phyloP scores from a whole-genome alignment of 2,113 vertebrate genomes.

The Poeciliopsis occidentalis region DNA sequence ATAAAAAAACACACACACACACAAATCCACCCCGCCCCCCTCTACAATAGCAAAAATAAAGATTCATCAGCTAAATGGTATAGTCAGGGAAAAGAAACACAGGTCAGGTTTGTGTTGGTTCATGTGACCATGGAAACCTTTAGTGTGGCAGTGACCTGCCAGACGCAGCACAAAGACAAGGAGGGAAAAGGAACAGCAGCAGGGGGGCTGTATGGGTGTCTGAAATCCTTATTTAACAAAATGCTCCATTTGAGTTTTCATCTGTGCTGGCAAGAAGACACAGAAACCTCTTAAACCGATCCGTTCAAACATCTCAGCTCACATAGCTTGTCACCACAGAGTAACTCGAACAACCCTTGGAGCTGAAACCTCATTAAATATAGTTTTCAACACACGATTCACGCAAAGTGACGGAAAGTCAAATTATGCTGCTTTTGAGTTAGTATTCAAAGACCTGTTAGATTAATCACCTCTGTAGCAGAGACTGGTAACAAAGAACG shows the following conservation, averaged over 20 bases:
- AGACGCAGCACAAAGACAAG: slow-evolving; percentile 44
- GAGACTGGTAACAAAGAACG: slow-evolving; percentile 10
- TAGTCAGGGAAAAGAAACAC: slow-evolving; percentile 31
- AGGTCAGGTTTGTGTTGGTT: slow-evolving; percentile 60
- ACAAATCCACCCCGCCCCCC: slow-evolving; percentile 10
- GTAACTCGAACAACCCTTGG: slow-evolving; percentile 14
- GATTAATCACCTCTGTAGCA: slow-evolving; percentile 49
- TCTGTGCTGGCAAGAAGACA: slow-evolving; percentile 48
- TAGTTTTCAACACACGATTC: slow-evolving; percentile 42
- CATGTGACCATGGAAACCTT: slow-evolving; percentile 63
- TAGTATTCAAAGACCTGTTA: slow-evolving; percentile 18
- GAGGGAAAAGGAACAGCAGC: slow-evolving; percentile 42
- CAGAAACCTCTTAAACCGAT: slow-evolving; percentile 37
- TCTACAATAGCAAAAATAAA: slow-evolving; percentile 9
- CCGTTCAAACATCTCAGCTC: slow-evolving; percentile 30
- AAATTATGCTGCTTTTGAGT: slow-evolving; percentile 12
- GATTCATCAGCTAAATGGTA: slow-evolving; percentile 26
- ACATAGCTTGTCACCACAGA: slow-evolving; percentile 38
- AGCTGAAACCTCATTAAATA: slow-evolving; percentile 48
- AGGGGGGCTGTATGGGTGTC: slow-evolving; percentile 8
- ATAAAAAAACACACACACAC: neutral
- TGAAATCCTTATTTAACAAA: slow-evolving; percentile 37
- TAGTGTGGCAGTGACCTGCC: slow-evolving; percentile 34
- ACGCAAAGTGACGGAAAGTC: slow-evolving; percentile 8
- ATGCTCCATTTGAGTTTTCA: slow-evolving; percentile 36